These are phyloP conservation scores for Pyrrhura leucotis DNA, from an alignment of 2,797 vertebrate species.

Conservation along the genomic window DNA sequence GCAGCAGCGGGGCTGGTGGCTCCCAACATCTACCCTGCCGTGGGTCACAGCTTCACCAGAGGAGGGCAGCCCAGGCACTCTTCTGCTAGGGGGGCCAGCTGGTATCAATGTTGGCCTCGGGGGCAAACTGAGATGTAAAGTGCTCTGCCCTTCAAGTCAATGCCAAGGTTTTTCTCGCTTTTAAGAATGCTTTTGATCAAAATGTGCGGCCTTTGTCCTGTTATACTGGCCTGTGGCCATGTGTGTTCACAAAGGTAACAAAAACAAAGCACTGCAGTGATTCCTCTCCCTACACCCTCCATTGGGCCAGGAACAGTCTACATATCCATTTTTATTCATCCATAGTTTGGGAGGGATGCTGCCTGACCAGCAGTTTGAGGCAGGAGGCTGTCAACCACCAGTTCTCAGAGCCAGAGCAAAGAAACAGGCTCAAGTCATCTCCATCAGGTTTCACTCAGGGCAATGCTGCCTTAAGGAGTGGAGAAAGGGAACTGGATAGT, in stretches of 20 bases:
- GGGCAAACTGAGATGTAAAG: not conserved
- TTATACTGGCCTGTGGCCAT: rapidly evolving
- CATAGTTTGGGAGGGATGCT: not conserved
- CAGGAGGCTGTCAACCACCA: not conserved
- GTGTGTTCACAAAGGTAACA: not conserved
- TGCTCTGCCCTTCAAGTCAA: not conserved
- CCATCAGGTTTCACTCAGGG: not conserved
- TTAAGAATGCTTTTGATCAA: not conserved
- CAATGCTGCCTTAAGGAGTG: rapidly evolving
- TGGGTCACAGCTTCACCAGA: not conserved
- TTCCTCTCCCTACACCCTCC: not conserved
- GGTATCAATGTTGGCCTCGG: not conserved
- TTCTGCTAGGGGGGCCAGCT: rapidly evolving
- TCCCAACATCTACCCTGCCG: not conserved
- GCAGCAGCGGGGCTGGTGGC: not conserved
- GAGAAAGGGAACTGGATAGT: not conserved
- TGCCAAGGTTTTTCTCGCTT: not conserved
- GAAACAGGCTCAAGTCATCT: rapidly evolving
- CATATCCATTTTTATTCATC: not conserved
- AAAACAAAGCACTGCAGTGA: not conserved
- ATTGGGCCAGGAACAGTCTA: not conserved
- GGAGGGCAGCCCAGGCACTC: not conserved
- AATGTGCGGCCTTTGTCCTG: not conserved
- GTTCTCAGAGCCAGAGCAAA: not conserved
- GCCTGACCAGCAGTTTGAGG: not conserved